Evolutionary conservation across 1,140 invertebrate species (phyloP), one percentile per base, ranked within the genome.

Genomic region (Eupristina koningsbergeri): DNA sequence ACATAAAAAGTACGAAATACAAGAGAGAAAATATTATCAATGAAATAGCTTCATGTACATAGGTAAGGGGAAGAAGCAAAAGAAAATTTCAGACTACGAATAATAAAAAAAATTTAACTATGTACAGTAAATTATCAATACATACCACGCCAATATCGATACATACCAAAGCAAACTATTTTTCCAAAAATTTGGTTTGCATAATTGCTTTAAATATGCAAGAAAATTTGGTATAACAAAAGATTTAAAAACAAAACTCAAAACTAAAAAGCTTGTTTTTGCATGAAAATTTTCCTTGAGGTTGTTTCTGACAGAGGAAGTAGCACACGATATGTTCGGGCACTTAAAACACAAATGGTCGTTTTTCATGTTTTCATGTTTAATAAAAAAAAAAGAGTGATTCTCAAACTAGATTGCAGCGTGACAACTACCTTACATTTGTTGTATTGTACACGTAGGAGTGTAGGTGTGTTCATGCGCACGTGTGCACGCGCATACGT

Each of bases 21-120:
- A 67, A 61, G 41, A 53, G 29, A 83, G 69, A 76, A 74, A 61
- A 53, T 61, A 67, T 83, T 83, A 77, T 76, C 64, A 83, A 67
- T 83, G 73, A 74, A 41, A 45, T n/a, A n/a, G n/a, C n/a, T 45
- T 45, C 6, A 11, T 58, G 9, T 26, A 58, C 22, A 26, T 3
- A 2, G 3, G 22, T 22, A 0, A 3, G 19, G 3, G 41, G 3
- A 58, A 58, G 13, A 58, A 3, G 22, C 0, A 3, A 3, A 13
- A 13, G 53, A 58, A 58, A 58, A 58, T 26, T 58, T 58, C 7
- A 58, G 5, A 26, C 5, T 7, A 11, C 41, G 41, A 7, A 5
- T 45, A 45, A 45, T 45, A 11, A 5, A 45, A 45, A 45, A 45
- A n/a, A n/a, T n/a, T n/a, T n/a, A n/a, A n/a, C n/a, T n/a, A n/a